These are phyloP conservation scores for Coilia nasus DNA, from an alignment of 2,797 vertebrate genomes.

Conservation along the genomic window DNA sequence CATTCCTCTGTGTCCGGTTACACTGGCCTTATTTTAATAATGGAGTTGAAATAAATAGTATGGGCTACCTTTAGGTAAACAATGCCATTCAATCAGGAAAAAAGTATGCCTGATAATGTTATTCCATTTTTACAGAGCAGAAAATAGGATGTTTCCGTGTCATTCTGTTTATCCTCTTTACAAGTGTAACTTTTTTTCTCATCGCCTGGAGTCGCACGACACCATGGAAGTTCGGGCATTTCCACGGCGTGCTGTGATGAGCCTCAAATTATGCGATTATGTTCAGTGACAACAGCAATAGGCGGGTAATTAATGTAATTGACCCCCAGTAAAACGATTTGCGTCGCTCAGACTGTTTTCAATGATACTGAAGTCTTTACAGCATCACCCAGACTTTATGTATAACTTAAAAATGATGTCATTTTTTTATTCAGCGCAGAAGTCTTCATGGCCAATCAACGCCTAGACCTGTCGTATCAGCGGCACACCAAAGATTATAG, in stretches of 20 bases:
- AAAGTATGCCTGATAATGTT: too few species aligned
- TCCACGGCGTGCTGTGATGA: conserved; percentile 17
- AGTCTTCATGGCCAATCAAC: conserved; percentile 21
- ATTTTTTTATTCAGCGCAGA: conserved; percentile 7
- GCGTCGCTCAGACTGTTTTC: background rate
- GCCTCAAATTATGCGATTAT: conserved; percentile 9
- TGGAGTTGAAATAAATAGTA: background rate
- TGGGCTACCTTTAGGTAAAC: too few species aligned
- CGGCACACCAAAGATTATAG: conserved; percentile 31
- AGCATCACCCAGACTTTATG: background rate
- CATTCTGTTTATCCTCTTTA: background rate
- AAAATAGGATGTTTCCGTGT: background rate
- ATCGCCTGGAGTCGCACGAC: conserved; percentile 65
- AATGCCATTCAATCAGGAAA: too few species aligned
- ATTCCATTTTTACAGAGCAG: too few species aligned
- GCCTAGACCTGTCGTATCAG: background rate
- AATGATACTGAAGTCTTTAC: background rate
- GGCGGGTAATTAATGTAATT: conserved; percentile 9
- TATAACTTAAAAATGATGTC: background rate
- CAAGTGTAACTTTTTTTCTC: background rate
- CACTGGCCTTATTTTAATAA: background rate
- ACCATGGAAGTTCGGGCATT: conserved; percentile 46
- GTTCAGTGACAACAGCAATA: conserved; percentile 14
- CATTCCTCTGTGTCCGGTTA: background rate
- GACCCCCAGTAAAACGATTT: background rate